phyloP scores from a whole-genome alignment of 1,140 invertebrate genomes.

The Mizuhopecten yessoensis region DNA sequence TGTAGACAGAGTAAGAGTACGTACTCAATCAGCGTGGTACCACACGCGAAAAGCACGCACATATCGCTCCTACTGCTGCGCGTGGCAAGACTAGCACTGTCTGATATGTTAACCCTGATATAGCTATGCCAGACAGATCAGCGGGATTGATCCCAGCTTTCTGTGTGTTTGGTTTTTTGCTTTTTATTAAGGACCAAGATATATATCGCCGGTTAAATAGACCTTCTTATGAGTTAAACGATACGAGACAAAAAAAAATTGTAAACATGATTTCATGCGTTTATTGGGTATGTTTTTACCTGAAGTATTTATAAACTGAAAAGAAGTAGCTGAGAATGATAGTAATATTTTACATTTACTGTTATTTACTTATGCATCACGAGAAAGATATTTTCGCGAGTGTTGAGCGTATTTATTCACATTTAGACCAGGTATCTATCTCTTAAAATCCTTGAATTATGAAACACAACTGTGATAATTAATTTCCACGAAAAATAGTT shows the following conservation, averaged over 20 bases:
- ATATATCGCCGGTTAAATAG: conserved; percentile 7
- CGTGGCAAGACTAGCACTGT: background rate
- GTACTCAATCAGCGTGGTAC: background rate
- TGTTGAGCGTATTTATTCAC: no score
- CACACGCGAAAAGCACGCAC: background rate
- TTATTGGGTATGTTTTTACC: background rate
- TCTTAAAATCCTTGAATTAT: no score
- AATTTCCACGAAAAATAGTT: no score
- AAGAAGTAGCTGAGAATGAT: background rate
- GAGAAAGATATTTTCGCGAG: no score
- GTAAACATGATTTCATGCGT: background rate
- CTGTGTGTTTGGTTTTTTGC: background rate
- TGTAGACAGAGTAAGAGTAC: background rate
- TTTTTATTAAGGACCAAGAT: conserved; percentile 27
- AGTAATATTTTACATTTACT: no score
- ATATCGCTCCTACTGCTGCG: background rate
- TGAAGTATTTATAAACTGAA: background rate
- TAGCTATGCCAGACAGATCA: background rate
- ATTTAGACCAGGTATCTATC: no score
- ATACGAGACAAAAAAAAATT: conserved; percentile 20
- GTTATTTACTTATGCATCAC: no score
- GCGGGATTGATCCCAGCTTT: background rate
- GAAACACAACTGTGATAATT: no score
- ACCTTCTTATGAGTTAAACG: conserved; percentile 1
- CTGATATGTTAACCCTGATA: background rate